A percentile compares a stretch with the other conserved stretches of the same genome.
phyloP scores from a whole-genome alignment of 2,113 vertebrate genomes.

The Vimba vimba region DNA sequence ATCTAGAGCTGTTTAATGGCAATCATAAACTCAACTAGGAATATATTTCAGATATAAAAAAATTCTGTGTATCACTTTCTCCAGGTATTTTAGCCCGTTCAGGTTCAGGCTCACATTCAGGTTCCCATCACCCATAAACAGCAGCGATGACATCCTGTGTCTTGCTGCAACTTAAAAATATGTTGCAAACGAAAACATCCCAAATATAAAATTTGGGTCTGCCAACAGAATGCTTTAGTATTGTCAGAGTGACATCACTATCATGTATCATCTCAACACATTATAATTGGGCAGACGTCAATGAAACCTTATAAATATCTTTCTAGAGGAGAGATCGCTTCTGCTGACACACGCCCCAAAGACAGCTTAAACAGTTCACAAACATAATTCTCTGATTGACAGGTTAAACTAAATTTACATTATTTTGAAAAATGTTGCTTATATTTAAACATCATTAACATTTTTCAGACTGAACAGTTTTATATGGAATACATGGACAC shows the following conservation, averaged over 20 bases:
- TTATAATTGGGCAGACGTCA: neutral
- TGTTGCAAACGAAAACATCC: neutral
- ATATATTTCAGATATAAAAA: neutral
- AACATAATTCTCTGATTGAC: neutral
- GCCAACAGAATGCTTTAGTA: neutral
- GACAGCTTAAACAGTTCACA: neutral
- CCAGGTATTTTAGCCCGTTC: neutral
- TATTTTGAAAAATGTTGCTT: neutral
- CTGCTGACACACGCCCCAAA: conserved; percentile 2
- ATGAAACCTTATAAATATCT: neutral
- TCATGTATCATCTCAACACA: conserved; percentile 10
- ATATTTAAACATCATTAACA: neutral
- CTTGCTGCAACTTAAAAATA: neutral
- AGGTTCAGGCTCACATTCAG: neutral
- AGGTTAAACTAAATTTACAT: neutral
- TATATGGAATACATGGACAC: neutral
- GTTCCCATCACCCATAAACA: neutral
- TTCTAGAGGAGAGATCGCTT: neutral
- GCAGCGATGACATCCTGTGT: neutral
- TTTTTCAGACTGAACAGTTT: neutral
- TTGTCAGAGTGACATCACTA: neutral
- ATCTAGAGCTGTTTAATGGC: neutral
- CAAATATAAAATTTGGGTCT: neutral
- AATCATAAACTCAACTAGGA: neutral
- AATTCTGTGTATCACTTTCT: neutral